phyloP scores from a whole-genome alignment of 1,140 invertebrate species.

The Bombus sibiricus region DNA sequence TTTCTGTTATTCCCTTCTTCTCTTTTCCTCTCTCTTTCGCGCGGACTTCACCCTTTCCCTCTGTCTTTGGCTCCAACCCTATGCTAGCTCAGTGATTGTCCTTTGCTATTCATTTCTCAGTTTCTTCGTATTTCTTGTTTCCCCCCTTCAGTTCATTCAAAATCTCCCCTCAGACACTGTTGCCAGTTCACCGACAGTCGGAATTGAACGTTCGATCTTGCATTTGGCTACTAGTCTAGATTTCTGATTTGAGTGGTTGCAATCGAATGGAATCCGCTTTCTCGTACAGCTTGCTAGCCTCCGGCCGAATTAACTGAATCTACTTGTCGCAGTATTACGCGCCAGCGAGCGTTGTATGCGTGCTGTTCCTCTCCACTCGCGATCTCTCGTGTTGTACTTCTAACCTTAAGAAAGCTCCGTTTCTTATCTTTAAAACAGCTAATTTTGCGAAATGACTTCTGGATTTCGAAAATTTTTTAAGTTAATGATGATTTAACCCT shows the following conservation, averaged over 20 bases:
- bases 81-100: constrained; percentile 16
- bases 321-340: constrained; percentile 40
- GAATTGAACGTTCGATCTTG: constrained; percentile 68
- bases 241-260: constrained; percentile 76
- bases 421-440: too few relatives aligned
- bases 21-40: neutral
- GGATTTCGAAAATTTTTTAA: too few relatives aligned
- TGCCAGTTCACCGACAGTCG: constrained; percentile 60
- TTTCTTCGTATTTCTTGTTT: neutral
- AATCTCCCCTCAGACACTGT: constrained; percentile 11
- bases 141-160: neutral
- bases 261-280: constrained; percentile 68
- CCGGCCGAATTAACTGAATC: constrained; percentile 55
- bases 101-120: constrained; percentile 23
- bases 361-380: neutral
- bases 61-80: neutral
- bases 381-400: neutral
- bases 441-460: too few relatives aligned
- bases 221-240: constrained; percentile 66
- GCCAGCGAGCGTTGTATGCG: neutral
- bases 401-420: too few relatives aligned
- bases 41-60: constrained; percentile 22
- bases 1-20: constrained; percentile 16
- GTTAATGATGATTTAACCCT: too few relatives aligned
- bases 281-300: constrained; percentile 37